Evolutionary conservation across 2,113 vertebrate genomes (phyloP), one percentile per base, ranked within the genome.

Genomic region (Alligator mississippiensis): DNA sequence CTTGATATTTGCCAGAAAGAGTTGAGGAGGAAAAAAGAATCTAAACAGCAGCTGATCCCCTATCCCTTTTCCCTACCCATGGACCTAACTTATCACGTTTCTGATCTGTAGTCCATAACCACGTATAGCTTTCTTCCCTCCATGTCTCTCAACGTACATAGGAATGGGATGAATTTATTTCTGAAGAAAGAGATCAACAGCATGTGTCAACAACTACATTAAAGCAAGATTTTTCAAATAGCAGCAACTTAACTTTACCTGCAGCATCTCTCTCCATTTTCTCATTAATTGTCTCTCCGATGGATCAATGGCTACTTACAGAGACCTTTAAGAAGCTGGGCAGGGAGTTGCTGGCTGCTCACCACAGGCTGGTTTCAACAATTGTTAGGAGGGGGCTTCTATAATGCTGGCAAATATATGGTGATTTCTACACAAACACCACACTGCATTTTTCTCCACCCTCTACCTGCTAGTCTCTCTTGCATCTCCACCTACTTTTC

Each of bases 1-100:
- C 72, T 54, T 64, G 19, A 3, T 0, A n/a, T 58, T 47, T 55
- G 18, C 21, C 9, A 58, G 22, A 30, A 86, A 54, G 54, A 18
- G 60, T 0, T 68, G 25, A 54, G 1, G 9, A 8, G 11, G 1
- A 17, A 28, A 34, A 66, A 11, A 87, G 80, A 21, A 84, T 27
- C 24, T 4, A 4, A 11, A 54, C n/a, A 89, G 28, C 68, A 72
- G 3, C 38, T 18, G 30, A 72, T 19, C 22, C 68, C 38, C 68
- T 72, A 30, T 47, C 47, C 47, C 47, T 47, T 47, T 47, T 1
- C 10, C 5, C 25, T 77, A 63, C 11, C 5, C 47, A 2, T 21
- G 10, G 22, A 61, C 22, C 72, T 90, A 11, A 3, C 4, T 30
- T 79, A 68, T 58, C 80, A 19, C 1, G 2, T 34, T n/a, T n/a